Conservation (phyloP, 1,140 invertebrate genomes). For the Myzus persicae region DNA sequence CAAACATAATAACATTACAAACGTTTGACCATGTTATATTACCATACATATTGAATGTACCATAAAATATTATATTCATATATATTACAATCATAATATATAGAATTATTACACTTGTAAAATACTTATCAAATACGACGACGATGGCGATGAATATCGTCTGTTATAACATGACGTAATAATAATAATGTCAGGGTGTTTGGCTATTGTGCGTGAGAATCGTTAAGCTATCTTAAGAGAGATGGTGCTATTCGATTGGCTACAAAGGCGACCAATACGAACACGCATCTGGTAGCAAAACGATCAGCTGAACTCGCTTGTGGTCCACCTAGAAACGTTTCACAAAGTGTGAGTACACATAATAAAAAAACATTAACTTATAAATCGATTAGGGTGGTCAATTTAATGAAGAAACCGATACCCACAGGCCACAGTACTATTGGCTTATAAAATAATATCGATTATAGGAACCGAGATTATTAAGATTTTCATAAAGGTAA, state of each 20-base stretch:
- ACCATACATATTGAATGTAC: neutral
- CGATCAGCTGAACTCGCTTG: conserved; percentile 34
- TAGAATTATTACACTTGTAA: neutral
- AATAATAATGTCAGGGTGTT: neutral
- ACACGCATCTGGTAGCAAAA: neutral
- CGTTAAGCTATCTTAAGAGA: conserved; percentile 37
- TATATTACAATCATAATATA: neutral
- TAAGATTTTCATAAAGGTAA: neutral
- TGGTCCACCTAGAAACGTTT: conserved; percentile 26
- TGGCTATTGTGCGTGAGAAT: neutral
- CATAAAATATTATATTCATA: neutral
- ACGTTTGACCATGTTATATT: neutral
- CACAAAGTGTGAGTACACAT: neutral
- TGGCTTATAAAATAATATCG: neutral
- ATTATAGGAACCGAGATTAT: neutral
- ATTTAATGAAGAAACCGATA: neutral
- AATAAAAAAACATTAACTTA: neutral
- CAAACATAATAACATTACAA: neutral
- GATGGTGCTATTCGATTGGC: neutral
- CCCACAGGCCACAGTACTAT: neutral
- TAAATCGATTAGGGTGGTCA: neutral
- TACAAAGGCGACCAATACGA: neutral
- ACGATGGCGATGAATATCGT: neutral
- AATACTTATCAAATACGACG: neutral
- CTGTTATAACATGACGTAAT: neutral